Base-by-base conservation (phyloP, 1,140 invertebrate genomes). In the Protaetia brevitarsis region DNA sequence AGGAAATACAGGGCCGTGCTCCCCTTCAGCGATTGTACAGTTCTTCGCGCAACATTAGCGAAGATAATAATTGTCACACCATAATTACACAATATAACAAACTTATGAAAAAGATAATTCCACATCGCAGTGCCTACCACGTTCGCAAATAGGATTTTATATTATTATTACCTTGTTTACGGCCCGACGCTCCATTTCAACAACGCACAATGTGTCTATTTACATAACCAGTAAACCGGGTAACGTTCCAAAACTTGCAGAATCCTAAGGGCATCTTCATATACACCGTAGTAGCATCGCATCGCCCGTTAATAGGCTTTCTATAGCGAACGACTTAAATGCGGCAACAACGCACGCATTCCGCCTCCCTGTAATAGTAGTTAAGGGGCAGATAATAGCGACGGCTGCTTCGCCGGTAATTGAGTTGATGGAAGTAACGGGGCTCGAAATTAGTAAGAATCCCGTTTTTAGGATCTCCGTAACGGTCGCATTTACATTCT, bases 361-460 rank as follows among this genome's bases (percentile, higher is more conserved):
- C 51, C 37, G 31, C 27, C 51, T 65, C 66, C n/a, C 58, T 63
- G 65, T 69, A 64, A 68, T 66, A 68, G 69, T 64, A 66, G 69
- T 66, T 63, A 70, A 70, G 69, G 66, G 66, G 66, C 66, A 68
- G 69, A 70, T 70, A 70, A 70, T 70, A 68, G 69, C 66, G 30
- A 64, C 56, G 56, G 64, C 36, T 64, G 64, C 69, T 64, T 68
- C 37, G 28, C 64, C 56, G 34, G 64, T 70, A 70, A 70, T 70
- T 70, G 66, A 62, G 64, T 68, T 51, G 65, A 68, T 64, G 65
- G 63, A 63, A 69, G 67, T 69, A 65, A 59, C 68, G n/a, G 61
- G 67, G 65, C 68, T 58, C 41, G 63, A 69, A 69, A 69, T 69
- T 69, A 69, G 68, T 65, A 31, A 51, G 31, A 65, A 65, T 65